Conservation (phyloP, 1,140 invertebrate genomes). For the Lithobius niger region DNA sequence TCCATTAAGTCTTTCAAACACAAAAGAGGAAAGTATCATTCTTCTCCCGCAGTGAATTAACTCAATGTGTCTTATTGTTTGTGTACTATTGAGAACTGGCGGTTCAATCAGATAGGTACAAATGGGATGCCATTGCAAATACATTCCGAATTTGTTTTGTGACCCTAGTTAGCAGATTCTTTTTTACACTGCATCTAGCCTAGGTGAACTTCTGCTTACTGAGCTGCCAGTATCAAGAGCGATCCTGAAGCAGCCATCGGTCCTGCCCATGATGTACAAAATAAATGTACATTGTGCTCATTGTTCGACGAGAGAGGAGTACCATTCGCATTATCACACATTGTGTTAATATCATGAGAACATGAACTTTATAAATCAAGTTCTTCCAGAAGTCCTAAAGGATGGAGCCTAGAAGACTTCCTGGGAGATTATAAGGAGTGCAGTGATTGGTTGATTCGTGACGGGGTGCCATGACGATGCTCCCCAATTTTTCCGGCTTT, state of each 20-base stretch:
- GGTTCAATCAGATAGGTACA: too few relatives aligned
- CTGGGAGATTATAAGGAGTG: background rate
- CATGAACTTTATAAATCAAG: background rate
- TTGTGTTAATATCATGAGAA: background rate
- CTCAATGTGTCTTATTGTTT: too few relatives aligned
- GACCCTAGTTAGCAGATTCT: too few relatives aligned
- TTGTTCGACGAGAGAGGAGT: background rate
- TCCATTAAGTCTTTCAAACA: too few relatives aligned
- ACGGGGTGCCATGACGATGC: background rate
- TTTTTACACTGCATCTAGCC: too few relatives aligned
- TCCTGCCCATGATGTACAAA: background rate
- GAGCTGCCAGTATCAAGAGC: background rate
- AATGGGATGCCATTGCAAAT: too few relatives aligned
- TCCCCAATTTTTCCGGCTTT: background rate
- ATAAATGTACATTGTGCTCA: background rate
- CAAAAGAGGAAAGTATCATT: too few relatives aligned
- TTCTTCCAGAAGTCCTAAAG: constrained; percentile 3
- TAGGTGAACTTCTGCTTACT: background rate
- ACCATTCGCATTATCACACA: background rate
- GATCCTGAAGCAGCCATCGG: background rate
- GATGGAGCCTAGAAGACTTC: background rate
- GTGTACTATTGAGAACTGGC: too few relatives aligned
- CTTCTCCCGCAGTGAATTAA: too few relatives aligned
- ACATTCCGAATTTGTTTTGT: too few relatives aligned
- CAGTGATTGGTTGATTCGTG: background rate